Base-by-base conservation (phyloP, 92 coral and sea anemone genomes). In the Epizoanthus fatuus region DNA sequence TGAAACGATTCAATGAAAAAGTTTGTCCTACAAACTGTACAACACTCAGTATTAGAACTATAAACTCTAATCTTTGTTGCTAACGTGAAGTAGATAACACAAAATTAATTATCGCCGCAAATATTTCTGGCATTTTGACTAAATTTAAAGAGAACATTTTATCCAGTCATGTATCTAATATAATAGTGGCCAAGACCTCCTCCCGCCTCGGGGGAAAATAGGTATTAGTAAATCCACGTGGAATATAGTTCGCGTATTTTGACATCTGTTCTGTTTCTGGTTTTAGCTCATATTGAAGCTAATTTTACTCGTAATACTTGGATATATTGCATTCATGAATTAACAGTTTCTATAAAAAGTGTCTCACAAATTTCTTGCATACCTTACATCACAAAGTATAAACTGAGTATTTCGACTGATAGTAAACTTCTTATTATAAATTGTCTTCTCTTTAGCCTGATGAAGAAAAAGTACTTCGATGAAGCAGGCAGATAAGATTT, bases 261-360 rank as follows among this genome's bases (percentile, higher is more conserved):
- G 38, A n/a, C 53, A 58, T 37, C 56, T 19, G 57, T 42, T 38
- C 4, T 60, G 82, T 59, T 40, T n/a, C 70, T 77, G 69, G 11
- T 77, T 77, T 42, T 42, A 59, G 58, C 56, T 49, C 55, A 4
- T 40, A 19, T 14, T 25, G 53, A 9, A 59, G 54, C 44, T 77
- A 62, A 55, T 60, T 77, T 77, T 59, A 42, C 57, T 42, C 54
- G 45, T 17, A 64, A 40, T 6, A 9, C 58, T 22, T n/a, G 20
- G 63, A 5, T 59, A 75, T 75, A 44, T 62, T 77, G 58, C 13
- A 15, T 25, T 49, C 53, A 17, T 19, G 35, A 17, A 25, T 38
- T 59, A 40, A 12, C 38, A 9, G 10, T 12, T 47, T 72, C 11
- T 17, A 49, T 49, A 49, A 37, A 64, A 66, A 66, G 17, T 35